These are phyloP conservation scores for Bhutanitis thaidina DNA, from an alignment of 2,888 invertebrate genomes.

Conservation along the genomic window DNA sequence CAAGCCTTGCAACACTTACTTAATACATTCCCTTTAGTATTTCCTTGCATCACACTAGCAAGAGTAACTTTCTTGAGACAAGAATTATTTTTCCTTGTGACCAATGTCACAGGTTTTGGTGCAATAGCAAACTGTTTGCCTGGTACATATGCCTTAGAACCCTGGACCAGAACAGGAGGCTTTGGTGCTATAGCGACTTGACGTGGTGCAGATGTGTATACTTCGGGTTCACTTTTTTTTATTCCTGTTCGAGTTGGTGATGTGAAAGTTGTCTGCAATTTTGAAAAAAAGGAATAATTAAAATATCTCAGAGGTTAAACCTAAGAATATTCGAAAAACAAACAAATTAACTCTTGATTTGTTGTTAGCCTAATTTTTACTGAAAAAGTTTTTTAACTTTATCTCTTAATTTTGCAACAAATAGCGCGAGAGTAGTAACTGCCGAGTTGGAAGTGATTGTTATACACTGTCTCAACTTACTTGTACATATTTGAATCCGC, in stretches of 20 bases:
- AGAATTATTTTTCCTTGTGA: conserved; percentile 34
- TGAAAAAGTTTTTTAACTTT: no score
- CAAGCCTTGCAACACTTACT: conserved; percentile 34
- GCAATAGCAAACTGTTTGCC: conserved; percentile 52
- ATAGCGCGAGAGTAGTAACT: no score
- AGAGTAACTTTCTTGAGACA: conserved; percentile 48
- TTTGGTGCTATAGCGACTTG: conserved; percentile 77
- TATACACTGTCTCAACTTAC: no score
- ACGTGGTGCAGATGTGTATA: conserved; percentile 39
- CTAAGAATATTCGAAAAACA: no score
- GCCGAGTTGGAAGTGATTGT: no score
- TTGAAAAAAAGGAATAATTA: no score
- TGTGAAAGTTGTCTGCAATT: conserved; percentile 30
- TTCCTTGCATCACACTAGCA: conserved; percentile 37
- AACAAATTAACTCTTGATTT: no score
- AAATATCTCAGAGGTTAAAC: no score
- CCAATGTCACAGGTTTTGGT: conserved; percentile 51
- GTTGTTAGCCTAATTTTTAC: no score
- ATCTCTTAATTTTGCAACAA: no score
- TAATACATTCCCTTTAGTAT: conserved; percentile 46
- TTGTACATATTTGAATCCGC: no score
- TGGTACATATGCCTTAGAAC: conserved; percentile 25
- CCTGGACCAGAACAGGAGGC: conserved; percentile 45
- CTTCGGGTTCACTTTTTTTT: conserved; percentile 36
- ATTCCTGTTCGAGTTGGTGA: conserved; percentile 22